These are phyloP conservation scores for Macropodus opercularis DNA, from an alignment of 2,797 vertebrate genomes.

Conservation along the genomic window DNA sequence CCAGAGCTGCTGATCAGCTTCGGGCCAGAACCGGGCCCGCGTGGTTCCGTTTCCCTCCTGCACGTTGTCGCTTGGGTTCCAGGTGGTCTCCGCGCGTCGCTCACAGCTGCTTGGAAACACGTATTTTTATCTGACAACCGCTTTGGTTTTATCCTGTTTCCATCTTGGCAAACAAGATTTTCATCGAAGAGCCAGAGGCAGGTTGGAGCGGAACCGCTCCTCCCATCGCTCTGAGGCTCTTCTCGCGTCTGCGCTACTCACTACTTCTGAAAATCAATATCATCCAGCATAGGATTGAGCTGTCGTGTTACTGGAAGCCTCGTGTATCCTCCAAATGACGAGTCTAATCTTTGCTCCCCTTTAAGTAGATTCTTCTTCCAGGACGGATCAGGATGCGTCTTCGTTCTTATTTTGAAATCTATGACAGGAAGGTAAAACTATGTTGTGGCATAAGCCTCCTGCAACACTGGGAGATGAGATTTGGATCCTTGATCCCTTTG, in stretches of 20 bases:
- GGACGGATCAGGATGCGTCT: not conserved
- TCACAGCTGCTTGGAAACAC: not conserved
- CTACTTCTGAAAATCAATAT: constrained; percentile 40
- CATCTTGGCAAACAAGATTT: constrained; percentile 13
- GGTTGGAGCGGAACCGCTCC: constrained; percentile 1
- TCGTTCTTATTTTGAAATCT: constrained; percentile 18
- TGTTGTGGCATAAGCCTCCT: constrained; percentile 20
- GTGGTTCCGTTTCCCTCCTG: too few relatives aligned
- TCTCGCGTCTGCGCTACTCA: constrained; percentile 14
- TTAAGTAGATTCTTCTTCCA: not conserved
- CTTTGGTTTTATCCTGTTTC: constrained; percentile 26
- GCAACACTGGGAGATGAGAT: constrained; percentile 44
- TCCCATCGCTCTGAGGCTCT: not conserved
- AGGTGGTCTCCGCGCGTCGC: not conserved
- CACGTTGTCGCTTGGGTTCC: too few relatives aligned
- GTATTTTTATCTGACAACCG: not conserved
- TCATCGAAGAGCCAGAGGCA: constrained; percentile 1
- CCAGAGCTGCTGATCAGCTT: not conserved
- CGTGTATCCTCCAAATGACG: constrained; percentile 30
- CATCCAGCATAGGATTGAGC: constrained; percentile 35
- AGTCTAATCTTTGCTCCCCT: constrained; percentile 34
- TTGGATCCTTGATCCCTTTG: constrained; percentile 18
- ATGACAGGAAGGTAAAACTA: not conserved
- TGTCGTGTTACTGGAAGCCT: constrained; percentile 14
- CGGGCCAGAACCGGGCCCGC: too few relatives aligned